Evolutionary conservation across 2,888 invertebrate genomes (phyloP).

Genomic region (Drosophila phalerata): DNA sequence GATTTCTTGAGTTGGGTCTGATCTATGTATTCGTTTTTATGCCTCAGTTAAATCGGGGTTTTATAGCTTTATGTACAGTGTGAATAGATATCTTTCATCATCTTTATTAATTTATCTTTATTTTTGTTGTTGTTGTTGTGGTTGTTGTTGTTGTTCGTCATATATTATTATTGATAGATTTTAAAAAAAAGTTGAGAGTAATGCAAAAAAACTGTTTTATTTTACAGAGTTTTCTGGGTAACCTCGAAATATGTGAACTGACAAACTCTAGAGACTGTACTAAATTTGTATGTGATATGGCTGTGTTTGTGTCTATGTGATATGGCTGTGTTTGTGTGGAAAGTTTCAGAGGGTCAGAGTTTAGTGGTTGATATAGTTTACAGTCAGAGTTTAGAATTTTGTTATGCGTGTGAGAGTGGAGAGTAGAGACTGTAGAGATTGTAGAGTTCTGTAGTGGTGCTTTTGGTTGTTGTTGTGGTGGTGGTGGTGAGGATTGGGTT

Average conservation of each 20-base stretch:
- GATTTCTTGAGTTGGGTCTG: conserved; percentile 5
- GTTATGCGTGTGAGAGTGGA: conserved; percentile 21
- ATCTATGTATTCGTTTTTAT: conserved; percentile 8
- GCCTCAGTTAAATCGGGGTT: conserved; percentile 2
- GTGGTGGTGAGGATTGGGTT: conserved; percentile 5
- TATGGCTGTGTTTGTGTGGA: conserved; percentile 25
- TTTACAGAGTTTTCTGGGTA: conserved; percentile 45
- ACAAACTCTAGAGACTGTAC: conserved; percentile 55
- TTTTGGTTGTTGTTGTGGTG: background rate
- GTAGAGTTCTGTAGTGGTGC: conserved; percentile 4
- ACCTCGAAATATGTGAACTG: conserved; percentile 47
- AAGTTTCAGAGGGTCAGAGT: conserved; percentile 45
- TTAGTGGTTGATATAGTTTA: conserved; percentile 48
- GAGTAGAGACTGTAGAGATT: conserved; percentile 12
- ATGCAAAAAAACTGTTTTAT: conserved; percentile 48
- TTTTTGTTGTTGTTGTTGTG: too few species aligned
- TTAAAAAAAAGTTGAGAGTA: conserved; percentile 40
- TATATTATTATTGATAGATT: conserved; percentile 15
- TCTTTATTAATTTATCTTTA: conserved; percentile 5
- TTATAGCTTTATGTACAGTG: conserved; percentile 45
- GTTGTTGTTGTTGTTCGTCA: conserved; percentile 7
- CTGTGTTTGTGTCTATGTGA: conserved; percentile 21
- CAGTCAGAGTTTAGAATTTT: conserved; percentile 36
- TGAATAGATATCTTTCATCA: conserved; percentile 19
- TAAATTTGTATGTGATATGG: conserved; percentile 28